A percentile compares a stretch with the other conserved stretches of the same genome.
phyloP scores from a whole-genome alignment of 1,140 invertebrate species.

The Drosophila burlai region DNA sequence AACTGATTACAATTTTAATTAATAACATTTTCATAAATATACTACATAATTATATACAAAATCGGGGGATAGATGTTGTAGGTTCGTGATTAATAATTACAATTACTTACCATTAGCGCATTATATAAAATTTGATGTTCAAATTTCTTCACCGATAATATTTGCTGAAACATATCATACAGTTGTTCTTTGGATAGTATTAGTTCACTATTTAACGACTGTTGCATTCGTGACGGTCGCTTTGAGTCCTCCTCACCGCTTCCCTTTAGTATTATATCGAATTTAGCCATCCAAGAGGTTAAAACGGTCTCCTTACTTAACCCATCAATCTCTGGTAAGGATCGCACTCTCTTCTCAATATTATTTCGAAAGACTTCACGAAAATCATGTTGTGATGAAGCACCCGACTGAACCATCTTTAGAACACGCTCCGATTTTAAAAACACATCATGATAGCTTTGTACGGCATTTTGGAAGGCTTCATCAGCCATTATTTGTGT shows the following conservation, averaged over 20 bases:
- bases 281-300: conserved; percentile 99
- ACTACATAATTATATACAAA: too few relatives aligned
- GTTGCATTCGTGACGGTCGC: conserved; percentile 93
- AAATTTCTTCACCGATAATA: conserved; percentile 99
- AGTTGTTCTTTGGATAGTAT: conserved; percentile 98
- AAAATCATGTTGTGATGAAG: conserved; percentile 99
- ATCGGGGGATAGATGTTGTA: too few relatives aligned
- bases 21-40: too few relatives aligned
- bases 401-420: conserved; percentile 98
- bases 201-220: conserved; percentile 95
- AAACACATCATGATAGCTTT: conserved; percentile 99
- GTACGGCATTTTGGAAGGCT: conserved; percentile 99
- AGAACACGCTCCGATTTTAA: conserved; percentile 97
- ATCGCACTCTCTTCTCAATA: conserved; percentile 98
- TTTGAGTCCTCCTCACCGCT: conserved; percentile 94
- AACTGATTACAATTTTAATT: not conserved
- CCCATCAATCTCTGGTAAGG: conserved; percentile 99
- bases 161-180: conserved; percentile 99
- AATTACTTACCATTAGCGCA: conserved; percentile 93
- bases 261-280: conserved; percentile 99
- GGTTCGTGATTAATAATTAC: too few relatives aligned
- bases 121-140: conserved; percentile 99
- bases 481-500: conserved; percentile 99
- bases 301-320: conserved; percentile 99
- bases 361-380: conserved; percentile 99